These are phyloP conservation scores for Tyrophagus putrescentiae DNA, from an alignment of 1,140 invertebrate genomes.

Conservation along the genomic window DNA sequence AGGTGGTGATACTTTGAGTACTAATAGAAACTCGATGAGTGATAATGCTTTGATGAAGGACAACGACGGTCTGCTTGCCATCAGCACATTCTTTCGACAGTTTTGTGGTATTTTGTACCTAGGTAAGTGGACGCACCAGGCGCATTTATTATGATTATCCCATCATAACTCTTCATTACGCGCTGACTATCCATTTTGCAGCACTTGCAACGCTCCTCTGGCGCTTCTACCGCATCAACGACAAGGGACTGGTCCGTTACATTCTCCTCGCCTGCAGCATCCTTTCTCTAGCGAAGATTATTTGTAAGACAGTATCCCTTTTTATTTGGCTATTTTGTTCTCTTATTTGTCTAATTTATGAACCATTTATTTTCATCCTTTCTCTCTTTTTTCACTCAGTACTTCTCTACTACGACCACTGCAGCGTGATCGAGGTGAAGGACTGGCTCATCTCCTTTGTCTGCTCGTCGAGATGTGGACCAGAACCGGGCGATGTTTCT, in stretches of 20 bases:
- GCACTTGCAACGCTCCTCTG: slow-evolving; percentile 32
- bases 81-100: slow-evolving; percentile 28
- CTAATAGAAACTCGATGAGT: too few species aligned
- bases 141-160: too few species aligned
- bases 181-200: slow-evolving; percentile 26
- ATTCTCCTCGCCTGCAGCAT: neutral
- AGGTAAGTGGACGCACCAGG: slow-evolving; percentile 30
- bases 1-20: too few species aligned
- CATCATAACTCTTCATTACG: neutral
- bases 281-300: slow-evolving; percentile 2
- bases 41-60: slow-evolving; percentile 27
- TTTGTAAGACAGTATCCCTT: neutral
- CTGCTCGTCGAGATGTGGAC: neutral
- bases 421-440: neutral
- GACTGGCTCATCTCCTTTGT: neutral
- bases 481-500: neutral
- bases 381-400: too few species aligned
- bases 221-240: slow-evolving; percentile 31
- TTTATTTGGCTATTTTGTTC: neutral
- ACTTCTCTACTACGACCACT: neutral
- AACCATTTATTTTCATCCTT: too few species aligned
- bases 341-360: neutral
- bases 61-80: slow-evolving; percentile 28
- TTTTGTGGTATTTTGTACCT: slow-evolving; percentile 31
- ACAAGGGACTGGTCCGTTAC: slow-evolving; percentile 31